Evolutionary conservation across 2,113 vertebrate genomes (phyloP), one percentile per base, ranked within the genome.

Genomic region (Cyrtonyx montezumae): DNA sequence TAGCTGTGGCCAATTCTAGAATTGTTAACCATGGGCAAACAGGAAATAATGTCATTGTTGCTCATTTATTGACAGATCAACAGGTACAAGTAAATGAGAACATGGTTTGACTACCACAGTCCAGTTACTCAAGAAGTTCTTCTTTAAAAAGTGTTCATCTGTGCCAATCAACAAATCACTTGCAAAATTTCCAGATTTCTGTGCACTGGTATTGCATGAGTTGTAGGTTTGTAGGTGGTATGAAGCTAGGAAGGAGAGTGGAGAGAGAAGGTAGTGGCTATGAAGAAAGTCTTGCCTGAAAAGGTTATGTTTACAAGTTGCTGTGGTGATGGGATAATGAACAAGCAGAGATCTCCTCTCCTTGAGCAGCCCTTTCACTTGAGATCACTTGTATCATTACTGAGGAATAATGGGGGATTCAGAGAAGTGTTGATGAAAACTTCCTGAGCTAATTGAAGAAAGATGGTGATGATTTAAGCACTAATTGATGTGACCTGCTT

Each of bases 341-440:
- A 37, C 18, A 78, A 83, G 71, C 76, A 69, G 85, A 76, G 49
- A 20, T 48, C 37, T 78, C 8, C 19, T 46, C 12, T 80, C 34
- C 28, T 37, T 71, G 40, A 63, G 34, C 14, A 55, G 48, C 48
- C 22, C 43, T 11, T 26, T 81, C 30, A 87, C 58, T 87, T 51
- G 43, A 23, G 30, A 5, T n/a, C n/a, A n/a, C n/a, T 59, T 84
- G 34, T 81, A 28, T 25, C 18, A 6, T 78, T 73, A 76, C 40
- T 66, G 84, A 20, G 87, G 13, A 91, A 68, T 17, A 69, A 45
- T 68, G 62, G 53, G 62, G 84, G 92, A 58, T 84, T 58, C 37
- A 30, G 43, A 73, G 40, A 71, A 84, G 37, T 9, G 7, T 80
- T 76, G 14, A 55, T 30, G 63, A 73, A 82, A 78, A 65, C 32